These are phyloP conservation scores for Hexactinellida sp. DNA, from an alignment of 37 sponge, comb jelly and placozoan species.

Conservation along the genomic window DNA sequence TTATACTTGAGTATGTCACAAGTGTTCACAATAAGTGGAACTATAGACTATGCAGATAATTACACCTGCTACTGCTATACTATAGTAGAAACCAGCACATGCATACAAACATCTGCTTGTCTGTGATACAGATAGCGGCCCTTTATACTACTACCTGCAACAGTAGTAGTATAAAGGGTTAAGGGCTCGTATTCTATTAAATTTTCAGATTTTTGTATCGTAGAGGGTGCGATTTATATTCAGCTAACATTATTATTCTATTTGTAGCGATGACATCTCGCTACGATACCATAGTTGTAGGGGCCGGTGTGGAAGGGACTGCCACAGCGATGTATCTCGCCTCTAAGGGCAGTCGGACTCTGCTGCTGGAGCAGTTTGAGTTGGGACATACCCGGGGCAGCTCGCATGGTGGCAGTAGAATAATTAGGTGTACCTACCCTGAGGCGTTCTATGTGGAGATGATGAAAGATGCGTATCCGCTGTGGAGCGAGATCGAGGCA, in stretches of 20 bases:
- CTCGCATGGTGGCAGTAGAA: conserved; percentile 63
- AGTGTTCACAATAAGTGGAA: too few species aligned
- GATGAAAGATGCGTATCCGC: conserved; percentile 53
- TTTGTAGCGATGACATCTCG: background rate
- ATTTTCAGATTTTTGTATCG: background rate
- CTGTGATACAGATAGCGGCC: too few species aligned
- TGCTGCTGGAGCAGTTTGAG: conserved; percentile 32
- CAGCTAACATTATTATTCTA: too few species aligned
- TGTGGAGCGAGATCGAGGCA: conserved; percentile 56
- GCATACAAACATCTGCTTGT: too few species aligned
- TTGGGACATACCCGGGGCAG: conserved; percentile 67
- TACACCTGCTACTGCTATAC: too few species aligned
- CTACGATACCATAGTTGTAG: conserved; percentile 54
- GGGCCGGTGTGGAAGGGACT: conserved; percentile 73
- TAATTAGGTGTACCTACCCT: conserved; percentile 45
- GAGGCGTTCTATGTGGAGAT: conserved; percentile 35
- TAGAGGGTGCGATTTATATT: too few species aligned
- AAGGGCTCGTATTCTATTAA: too few species aligned
- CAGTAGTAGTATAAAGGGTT: too few species aligned
- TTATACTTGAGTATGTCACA: too few species aligned
- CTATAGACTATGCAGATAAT: too few species aligned
- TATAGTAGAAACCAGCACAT: too few species aligned
- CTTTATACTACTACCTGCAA: too few species aligned
- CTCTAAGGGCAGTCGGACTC: background rate
- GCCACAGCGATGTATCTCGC: conserved; percentile 54